These are phyloP conservation scores for Meteorus sp. DNA, from an alignment of 1,140 invertebrate genomes.

Conservation along the genomic window DNA sequence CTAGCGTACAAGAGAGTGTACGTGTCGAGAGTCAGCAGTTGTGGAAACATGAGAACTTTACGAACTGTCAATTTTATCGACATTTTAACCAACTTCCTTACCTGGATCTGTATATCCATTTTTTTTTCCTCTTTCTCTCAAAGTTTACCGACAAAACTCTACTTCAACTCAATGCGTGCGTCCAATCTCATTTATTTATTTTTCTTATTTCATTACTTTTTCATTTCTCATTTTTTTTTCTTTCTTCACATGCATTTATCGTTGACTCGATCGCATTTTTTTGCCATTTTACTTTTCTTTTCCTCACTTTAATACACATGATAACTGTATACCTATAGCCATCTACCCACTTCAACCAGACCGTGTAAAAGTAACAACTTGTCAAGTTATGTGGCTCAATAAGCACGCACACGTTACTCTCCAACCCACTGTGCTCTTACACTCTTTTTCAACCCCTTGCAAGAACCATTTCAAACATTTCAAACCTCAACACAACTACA, in stretches of 20 bases:
- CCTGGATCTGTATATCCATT: conserved; percentile 1
- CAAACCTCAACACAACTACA: not conserved
- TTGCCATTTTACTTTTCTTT: no score
- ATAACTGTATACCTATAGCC: not conserved
- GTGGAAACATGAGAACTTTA: conserved; percentile 18
- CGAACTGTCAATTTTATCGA: conserved; percentile 31
- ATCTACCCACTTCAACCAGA: no score
- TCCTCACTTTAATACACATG: no score
- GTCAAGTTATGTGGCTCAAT: not conserved
- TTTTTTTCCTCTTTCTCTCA: not conserved
- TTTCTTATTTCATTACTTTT: no score
- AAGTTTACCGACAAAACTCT: not conserved
- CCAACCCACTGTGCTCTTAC: no score
- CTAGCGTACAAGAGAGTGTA: no score
- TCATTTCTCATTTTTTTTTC: no score
- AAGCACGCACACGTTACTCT: not conserved
- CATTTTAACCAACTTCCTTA: conserved; percentile 28
- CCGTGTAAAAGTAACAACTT: not conserved
- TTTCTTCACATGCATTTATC: no score
- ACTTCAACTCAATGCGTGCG: not conserved
- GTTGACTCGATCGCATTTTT: no score
- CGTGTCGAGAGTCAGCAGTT: conserved; percentile 1
- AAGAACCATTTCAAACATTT: no score
- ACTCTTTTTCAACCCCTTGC: no score
- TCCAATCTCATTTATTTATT: no score